Percentiles rank a stretch among this genome's conserved stretches.
Conservation (phyloP, 2,888 invertebrate species). For the Mimas tiliae region DNA sequence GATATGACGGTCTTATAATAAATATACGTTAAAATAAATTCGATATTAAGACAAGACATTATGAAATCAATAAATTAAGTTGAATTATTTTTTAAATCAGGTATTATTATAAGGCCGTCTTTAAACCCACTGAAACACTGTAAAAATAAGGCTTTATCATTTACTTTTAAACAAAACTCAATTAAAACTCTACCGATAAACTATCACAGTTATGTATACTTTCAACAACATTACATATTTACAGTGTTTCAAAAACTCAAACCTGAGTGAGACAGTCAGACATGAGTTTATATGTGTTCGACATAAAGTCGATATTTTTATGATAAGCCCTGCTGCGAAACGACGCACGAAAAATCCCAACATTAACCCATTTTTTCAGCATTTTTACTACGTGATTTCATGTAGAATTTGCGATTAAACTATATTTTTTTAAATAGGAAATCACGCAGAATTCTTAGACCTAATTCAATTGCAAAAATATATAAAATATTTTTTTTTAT, state of each 20-base stretch:
- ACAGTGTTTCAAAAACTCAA: slow-evolving; percentile 20
- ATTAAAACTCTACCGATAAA: too few relatives aligned
- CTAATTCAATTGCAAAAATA: not conserved
- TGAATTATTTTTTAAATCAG: not conserved
- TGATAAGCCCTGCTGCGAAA: slow-evolving; percentile 17
- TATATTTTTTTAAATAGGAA: not conserved
- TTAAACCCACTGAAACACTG: slow-evolving; percentile 34
- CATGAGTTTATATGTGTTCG: slow-evolving; percentile 8
- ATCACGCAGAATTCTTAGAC: slow-evolving; percentile 1
- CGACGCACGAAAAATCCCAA: slow-evolving; percentile 23
- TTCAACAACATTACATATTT: not conserved
- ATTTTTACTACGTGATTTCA: slow-evolving; percentile 14
- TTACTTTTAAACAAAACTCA: too few relatives aligned
- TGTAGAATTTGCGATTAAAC: not conserved
- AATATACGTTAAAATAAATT: not conserved
- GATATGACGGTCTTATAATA: slow-evolving; percentile 29
- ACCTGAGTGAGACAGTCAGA: slow-evolving; percentile 17
- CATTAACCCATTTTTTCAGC: slow-evolving; percentile 17
- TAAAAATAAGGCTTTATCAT: slow-evolving; percentile 22
- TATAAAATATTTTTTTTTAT: not conserved
- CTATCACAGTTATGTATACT: too few relatives aligned
- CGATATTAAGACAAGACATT: not conserved
- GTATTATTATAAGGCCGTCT: slow-evolving; percentile 31
- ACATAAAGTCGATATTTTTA: slow-evolving; percentile 16
- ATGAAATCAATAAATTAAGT: not conserved